phyloP scores from a whole-genome alignment of 2,113 vertebrate genomes.

The Hylia prasina region DNA sequence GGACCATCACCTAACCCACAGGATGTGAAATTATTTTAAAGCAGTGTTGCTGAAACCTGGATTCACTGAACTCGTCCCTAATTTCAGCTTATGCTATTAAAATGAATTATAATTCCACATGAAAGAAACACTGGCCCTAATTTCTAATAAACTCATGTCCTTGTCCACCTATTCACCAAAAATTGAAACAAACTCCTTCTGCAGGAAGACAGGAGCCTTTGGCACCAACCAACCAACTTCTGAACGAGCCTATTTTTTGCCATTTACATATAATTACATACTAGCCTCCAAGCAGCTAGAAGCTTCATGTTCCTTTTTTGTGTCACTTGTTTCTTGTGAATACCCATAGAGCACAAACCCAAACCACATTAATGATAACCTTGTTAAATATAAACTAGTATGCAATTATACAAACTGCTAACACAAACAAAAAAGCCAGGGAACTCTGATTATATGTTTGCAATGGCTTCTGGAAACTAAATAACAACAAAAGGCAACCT shows the following conservation, averaged over 20 bases:
- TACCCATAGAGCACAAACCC: constrained; percentile 27
- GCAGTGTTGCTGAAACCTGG: neutral
- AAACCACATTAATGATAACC: constrained; percentile 63
- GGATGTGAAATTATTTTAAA: neutral
- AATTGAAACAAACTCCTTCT: neutral
- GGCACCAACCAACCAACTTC: neutral
- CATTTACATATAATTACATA: neutral
- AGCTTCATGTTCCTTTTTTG: neutral
- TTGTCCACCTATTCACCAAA: neutral
- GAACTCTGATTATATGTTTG: constrained; percentile 28
- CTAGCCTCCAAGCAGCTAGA: neutral
- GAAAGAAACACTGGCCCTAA: neutral
- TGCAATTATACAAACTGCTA: constrained; percentile 58
- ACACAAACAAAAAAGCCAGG: constrained; percentile 56
- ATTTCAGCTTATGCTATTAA: neutral
- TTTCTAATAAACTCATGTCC: neutral
- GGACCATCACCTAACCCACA: neutral
- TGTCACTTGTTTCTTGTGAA: neutral
- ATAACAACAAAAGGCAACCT: constrained; percentile 4
- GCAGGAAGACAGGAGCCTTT: neutral
- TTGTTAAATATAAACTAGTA: constrained; percentile 64
- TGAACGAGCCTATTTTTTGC: neutral
- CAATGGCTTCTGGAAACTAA: constrained; percentile 46
- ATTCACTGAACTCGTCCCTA: neutral
- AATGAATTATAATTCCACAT: neutral